Evolutionary conservation across 2,113 vertebrate species (phyloP), one percentile per base, ranked within the genome.

Genomic region (Pithys albifrons): DNA sequence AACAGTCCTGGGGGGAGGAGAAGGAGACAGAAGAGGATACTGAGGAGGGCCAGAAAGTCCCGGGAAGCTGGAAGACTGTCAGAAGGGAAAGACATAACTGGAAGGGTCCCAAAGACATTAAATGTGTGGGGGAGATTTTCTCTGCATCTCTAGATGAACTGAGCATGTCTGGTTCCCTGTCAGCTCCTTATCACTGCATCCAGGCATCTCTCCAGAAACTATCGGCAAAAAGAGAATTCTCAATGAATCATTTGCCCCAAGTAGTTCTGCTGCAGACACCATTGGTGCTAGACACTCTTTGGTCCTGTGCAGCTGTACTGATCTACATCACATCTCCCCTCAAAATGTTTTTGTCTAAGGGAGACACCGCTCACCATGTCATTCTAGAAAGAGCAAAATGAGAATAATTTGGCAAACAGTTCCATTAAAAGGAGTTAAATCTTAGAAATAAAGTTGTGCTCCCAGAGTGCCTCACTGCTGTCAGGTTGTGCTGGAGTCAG

Each of bases 41-140:
- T 84, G 48, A 83, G 35, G 35, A 95, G 22, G 70, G 35, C 39
- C 82, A 88, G 82, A 73, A 89, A 88, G 78, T 91, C 65, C 59
- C 2, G 2, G 43, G 35, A 33, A 91, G 27, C 67, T 95, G 78
- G 81, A 90, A 93, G 67, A 58, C 67, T 91, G 64, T 91, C 64
- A 90, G 90, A 95, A 75, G 48, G 45, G 48, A 89, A 89, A 84
- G 70, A 78, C 64, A 57, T 41, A 66, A 61, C 76, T 94, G 90
- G 82, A 94, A 92, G 22, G 19, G 10, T 91, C 88, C 82, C 66
- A 88, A 80, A 89, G 65, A 54, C 41, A 57, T 88, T 55, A 87
- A 59, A 78, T 31, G 18, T 75, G 52, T 46, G 61, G 64, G 89
- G 69, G 84, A 67, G 79, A 91, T 87, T 84, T 89, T 78, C 88